A percentile compares a stretch with the other conserved stretches of the same genome.
Evolutionary conservation across 2,797 vertebrate genomes (phyloP).

Genomic region (Xyrichtys novacula): DNA sequence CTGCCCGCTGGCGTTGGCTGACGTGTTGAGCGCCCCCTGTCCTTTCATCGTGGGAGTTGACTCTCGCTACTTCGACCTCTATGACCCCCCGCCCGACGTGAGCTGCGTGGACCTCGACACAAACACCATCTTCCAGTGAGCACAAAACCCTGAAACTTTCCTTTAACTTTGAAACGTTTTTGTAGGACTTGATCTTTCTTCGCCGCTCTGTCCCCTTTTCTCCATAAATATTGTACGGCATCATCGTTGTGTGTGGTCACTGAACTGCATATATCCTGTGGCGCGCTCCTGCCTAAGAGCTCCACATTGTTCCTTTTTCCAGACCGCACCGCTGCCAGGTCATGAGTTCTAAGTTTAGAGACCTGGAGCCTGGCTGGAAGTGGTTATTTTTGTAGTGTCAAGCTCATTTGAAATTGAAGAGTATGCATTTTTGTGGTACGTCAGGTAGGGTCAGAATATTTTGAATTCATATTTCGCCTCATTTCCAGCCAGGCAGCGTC

Average conservation of each 20-base stretch:
- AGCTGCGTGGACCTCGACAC: constrained; percentile 99
- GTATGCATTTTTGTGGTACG: constrained; percentile 33
- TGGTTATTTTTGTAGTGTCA: constrained; percentile 56
- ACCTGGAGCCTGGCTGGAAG: constrained; percentile 21
- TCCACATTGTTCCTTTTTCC: constrained; percentile 15
- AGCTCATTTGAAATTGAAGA: constrained; percentile 28
- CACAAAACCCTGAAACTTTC: background rate
- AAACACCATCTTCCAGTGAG: constrained; percentile 98
- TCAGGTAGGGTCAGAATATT: constrained; percentile 31
- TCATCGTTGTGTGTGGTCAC: background rate
- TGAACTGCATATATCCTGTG: background rate
- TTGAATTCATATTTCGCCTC: constrained; percentile 40
- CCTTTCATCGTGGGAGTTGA: constrained; percentile 98
- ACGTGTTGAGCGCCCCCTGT: constrained; percentile 95
- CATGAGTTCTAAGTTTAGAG: constrained; percentile 53
- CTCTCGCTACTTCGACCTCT: constrained; percentile 98
- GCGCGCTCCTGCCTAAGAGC: constrained; percentile 10
- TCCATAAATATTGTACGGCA: background rate
- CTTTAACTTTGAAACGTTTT: background rate
- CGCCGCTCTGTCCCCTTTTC: background rate
- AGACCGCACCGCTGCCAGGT: constrained; percentile 32
- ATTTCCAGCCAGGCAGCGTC: constrained; percentile 18
- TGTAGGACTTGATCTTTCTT: background rate
- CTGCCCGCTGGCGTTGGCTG: constrained; percentile 95
- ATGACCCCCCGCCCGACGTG: constrained; percentile 96